Evolutionary conservation across 1,140 invertebrate genomes (phyloP).

Genomic region (Dryas iulia): DNA sequence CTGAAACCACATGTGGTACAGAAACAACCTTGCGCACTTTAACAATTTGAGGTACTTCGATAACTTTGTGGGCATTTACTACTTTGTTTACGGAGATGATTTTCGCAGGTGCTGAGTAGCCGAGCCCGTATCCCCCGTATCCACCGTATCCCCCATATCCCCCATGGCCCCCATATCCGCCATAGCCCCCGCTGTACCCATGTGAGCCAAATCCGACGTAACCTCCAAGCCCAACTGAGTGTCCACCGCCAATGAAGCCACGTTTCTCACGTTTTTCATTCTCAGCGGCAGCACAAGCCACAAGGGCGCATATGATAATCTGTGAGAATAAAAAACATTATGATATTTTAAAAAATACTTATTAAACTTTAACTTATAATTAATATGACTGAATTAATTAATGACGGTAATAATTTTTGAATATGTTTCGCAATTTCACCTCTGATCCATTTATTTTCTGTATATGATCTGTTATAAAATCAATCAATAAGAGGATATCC

Average conservation of each 20-base stretch:
- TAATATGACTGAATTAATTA: no score
- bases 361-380: no score
- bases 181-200: constrained; percentile 27
- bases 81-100: constrained; percentile 51
- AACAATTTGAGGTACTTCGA: constrained; percentile 48
- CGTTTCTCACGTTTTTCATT: constrained; percentile 34
- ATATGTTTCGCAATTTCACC: no score
- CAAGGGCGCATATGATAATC: constrained; percentile 37
- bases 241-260: neutral
- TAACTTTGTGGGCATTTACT: constrained; percentile 42
- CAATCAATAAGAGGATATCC: no score
- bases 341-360: neutral
- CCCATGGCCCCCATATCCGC: neutral
- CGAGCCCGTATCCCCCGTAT: constrained; percentile 15
- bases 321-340: constrained; percentile 6
- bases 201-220: neutral
- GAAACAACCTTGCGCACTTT: constrained; percentile 50
- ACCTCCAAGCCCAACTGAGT: neutral
- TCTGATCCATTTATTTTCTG: no score
- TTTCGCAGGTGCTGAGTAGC: constrained; percentile 11
- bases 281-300: constrained; percentile 33
- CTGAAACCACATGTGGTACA: constrained; percentile 53
- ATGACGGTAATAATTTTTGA: no score
- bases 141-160: constrained; percentile 25
- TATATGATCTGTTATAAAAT: no score